phyloP scores from a whole-genome alignment of 2,888 invertebrate species.

The Ypsolopha scabrella region DNA sequence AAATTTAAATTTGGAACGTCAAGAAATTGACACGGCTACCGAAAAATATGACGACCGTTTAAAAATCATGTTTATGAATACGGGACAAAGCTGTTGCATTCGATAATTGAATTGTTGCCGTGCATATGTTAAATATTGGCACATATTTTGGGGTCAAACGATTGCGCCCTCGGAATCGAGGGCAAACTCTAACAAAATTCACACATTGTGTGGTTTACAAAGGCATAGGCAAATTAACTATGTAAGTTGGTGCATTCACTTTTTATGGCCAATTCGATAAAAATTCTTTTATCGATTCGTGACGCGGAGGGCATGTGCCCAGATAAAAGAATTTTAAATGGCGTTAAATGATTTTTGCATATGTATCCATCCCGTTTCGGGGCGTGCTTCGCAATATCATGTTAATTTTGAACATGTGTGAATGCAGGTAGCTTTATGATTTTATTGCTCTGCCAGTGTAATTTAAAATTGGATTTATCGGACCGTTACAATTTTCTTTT shows the following conservation, averaged over 20 bases:
- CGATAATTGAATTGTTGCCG: slow-evolving; percentile 52
- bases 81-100: slow-evolving; percentile 15
- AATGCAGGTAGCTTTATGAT: slow-evolving; percentile 21
- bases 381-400: slow-evolving; percentile 7
- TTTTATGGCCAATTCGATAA: slow-evolving; percentile 53
- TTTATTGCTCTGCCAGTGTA: slow-evolving; percentile 43
- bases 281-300: slow-evolving; percentile 55
- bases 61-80: slow-evolving; percentile 30
- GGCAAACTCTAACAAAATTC: slow-evolving; percentile 26
- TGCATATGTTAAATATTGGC: slow-evolving; percentile 13
- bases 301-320: slow-evolving; percentile 49
- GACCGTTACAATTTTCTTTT: slow-evolving; percentile 50
- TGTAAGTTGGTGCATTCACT: slow-evolving; percentile 30
- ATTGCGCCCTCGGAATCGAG: slow-evolving; percentile 53
- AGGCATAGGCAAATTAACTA: slow-evolving; percentile 65
- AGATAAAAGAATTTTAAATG: slow-evolving; percentile 54
- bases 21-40: slow-evolving; percentile 45
- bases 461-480: slow-evolving; percentile 48
- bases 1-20: slow-evolving; percentile 48
- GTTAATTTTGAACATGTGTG: slow-evolving; percentile 5
- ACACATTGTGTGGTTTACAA: slow-evolving; percentile 54
- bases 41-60: slow-evolving; percentile 38
- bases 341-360: slow-evolving; percentile 67
- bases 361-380: slow-evolving; percentile 16
- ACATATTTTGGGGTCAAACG: slow-evolving; percentile 39